Conservation (phyloP, 2,113 vertebrate genomes). For the Brienomyrus brachyistius region DNA sequence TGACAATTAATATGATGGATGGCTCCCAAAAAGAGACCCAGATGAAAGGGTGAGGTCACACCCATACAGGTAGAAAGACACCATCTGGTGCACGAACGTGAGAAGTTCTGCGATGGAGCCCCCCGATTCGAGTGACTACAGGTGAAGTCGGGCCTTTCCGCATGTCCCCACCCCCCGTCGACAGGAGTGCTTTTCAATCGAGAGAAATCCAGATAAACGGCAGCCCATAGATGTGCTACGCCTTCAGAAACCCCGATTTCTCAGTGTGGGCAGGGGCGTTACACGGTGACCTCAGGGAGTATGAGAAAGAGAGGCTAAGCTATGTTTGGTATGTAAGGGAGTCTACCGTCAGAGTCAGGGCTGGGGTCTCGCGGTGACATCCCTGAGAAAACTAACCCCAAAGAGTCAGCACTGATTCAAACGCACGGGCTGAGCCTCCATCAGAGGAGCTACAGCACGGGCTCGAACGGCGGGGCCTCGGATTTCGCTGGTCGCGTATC, state of each 20-base stretch:
- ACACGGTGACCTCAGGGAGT: slow-evolving; percentile 27
- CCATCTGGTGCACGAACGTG: neutral
- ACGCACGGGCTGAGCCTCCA: neutral
- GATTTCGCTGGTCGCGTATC: neutral
- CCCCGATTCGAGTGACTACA: neutral
- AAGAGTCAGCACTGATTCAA: slow-evolving; percentile 10
- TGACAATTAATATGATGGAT: slow-evolving; percentile 7
- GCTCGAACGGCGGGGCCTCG: neutral
- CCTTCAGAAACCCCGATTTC: slow-evolving; percentile 17
- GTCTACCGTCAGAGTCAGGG: slow-evolving; percentile 14
- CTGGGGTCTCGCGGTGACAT: neutral
- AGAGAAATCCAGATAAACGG: slow-evolving; percentile 3
- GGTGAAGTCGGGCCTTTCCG: slow-evolving; percentile 12
- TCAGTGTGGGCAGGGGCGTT: slow-evolving; percentile 2
- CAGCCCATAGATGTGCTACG: slow-evolving; percentile 6
- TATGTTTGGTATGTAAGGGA: neutral
- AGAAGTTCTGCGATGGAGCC: neutral
- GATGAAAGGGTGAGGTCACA: neutral
- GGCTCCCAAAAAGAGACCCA: neutral
- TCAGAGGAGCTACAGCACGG: neutral
- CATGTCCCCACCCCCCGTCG: neutral
- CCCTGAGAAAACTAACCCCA: neutral
- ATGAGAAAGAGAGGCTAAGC: neutral
- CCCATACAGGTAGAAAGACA: neutral
- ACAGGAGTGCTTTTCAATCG: slow-evolving; percentile 19